Evolutionary conservation across 2,113 vertebrate species (phyloP).

Genomic region (Ammospiza nelsoni): DNA sequence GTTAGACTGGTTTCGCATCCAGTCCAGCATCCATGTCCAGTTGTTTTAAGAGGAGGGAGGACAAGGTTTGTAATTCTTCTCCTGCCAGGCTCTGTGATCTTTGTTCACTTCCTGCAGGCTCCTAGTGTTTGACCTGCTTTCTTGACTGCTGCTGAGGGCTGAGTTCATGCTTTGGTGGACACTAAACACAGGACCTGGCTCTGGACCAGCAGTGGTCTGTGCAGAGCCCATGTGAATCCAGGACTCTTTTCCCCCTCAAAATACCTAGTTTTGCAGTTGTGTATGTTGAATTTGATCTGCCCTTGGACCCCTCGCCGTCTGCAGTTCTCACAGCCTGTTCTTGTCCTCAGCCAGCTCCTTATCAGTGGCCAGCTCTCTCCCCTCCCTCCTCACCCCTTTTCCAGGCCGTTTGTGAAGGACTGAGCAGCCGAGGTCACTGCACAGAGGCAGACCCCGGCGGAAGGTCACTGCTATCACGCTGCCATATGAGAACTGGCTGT

Average conservation of each 20-base stretch:
- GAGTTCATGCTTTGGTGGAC: neutral
- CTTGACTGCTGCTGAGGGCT: neutral
- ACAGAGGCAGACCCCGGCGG: neutral
- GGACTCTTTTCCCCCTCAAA: neutral
- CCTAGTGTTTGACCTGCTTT: neutral
- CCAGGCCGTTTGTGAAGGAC: neutral
- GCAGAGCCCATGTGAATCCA: rapidly evolving
- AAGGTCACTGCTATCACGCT: neutral
- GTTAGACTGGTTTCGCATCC: neutral
- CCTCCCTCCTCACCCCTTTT: neutral
- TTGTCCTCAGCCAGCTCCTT: neutral
- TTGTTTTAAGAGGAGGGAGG: neutral
- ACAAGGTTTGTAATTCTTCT: neutral
- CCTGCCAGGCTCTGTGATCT: neutral
- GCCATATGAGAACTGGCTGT: neutral
- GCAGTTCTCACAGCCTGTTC: neutral
- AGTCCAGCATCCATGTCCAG: neutral
- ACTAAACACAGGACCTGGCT: rapidly evolving
- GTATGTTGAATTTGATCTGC: neutral
- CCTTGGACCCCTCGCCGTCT: neutral
- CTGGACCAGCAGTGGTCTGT: neutral
- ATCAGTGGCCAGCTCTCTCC: neutral
- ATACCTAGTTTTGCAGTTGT: neutral
- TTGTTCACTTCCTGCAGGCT: neutral
- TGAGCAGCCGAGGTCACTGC: neutral